Percentiles rank a stretch among this genome's conserved stretches.
These are phyloP conservation scores for Rhabdornis inornatus DNA, from an alignment of 2,113 vertebrate species.

Conservation along the genomic window DNA sequence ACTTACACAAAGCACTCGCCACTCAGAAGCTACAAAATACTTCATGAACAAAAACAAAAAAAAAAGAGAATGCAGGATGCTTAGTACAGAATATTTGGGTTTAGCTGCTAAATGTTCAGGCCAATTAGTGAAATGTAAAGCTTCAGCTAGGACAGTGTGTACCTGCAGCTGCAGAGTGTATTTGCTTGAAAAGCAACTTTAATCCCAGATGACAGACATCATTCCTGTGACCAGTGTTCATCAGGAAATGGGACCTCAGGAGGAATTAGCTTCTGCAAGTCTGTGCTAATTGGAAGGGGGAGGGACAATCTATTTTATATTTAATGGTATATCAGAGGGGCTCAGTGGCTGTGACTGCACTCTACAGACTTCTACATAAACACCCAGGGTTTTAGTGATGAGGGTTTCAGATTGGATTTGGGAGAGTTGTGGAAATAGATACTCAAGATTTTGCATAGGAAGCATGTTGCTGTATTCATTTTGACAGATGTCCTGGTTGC, in stretches of 20 bases:
- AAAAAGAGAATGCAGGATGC: background rate
- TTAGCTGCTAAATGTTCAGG: background rate
- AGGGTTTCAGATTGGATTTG: background rate
- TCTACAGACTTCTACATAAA: background rate
- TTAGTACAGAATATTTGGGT: background rate
- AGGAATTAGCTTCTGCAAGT: background rate
- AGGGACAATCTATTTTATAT: background rate
- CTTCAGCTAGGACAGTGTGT: background rate
- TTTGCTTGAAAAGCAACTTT: conserved; percentile 5
- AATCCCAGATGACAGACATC: background rate
- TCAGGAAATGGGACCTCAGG: background rate
- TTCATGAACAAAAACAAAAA: background rate
- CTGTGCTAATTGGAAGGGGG: background rate
- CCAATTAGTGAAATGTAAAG: background rate
- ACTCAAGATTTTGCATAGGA: background rate
- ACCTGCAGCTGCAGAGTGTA: background rate
- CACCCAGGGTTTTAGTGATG: background rate
- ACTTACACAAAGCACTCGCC: background rate
- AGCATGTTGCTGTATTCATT: background rate
- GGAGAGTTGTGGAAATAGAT: background rate
- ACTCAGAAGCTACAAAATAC: background rate
- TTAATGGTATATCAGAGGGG: background rate
- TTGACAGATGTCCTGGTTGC: background rate
- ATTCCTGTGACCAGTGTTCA: background rate
- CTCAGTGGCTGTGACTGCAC: background rate